These are phyloP conservation scores for Epinotia nisella DNA, from an alignment of 2,888 invertebrate species.

Conservation along the genomic window DNA sequence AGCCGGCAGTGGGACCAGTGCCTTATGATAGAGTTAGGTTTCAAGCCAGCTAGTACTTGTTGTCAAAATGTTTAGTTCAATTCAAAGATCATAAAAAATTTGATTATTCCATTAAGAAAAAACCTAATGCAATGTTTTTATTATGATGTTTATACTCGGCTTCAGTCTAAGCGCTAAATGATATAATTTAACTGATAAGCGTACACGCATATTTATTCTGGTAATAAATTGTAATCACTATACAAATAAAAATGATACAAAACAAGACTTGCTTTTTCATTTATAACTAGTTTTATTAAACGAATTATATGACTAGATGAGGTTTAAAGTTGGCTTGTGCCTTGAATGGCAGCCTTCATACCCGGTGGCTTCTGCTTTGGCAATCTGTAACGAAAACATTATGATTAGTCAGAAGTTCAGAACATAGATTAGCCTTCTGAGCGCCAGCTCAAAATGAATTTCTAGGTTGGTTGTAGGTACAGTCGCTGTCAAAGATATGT, in stretches of 20 bases:
- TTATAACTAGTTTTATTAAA: slow-evolving; percentile 39
- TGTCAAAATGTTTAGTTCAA: not conserved
- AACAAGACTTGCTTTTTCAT: slow-evolving; percentile 38
- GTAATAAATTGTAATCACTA: slow-evolving; percentile 42
- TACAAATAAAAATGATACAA: slow-evolving; percentile 41
- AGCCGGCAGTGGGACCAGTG: no score
- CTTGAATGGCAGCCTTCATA: slow-evolving; percentile 74
- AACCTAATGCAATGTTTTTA: not conserved
- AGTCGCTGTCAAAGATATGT: no score
- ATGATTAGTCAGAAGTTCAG: not conserved
- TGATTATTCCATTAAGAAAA: not conserved
- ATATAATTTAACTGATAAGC: slow-evolving; percentile 30
- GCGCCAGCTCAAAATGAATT: no score
- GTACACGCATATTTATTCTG: slow-evolving; percentile 36
- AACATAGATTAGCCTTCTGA: not conserved
- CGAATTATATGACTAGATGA: slow-evolving; percentile 27
- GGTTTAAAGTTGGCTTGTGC: slow-evolving; percentile 73
- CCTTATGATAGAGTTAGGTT: not conserved
- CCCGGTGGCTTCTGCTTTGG: slow-evolving; percentile 77
- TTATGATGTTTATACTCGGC: not conserved
- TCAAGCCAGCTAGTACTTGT: not conserved
- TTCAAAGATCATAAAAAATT: not conserved
- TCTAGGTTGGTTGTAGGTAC: no score
- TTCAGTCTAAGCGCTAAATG: slow-evolving; percentile 25
- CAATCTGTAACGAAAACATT: slow-evolving; percentile 58